Evolutionary conservation across 2,113 vertebrate genomes (phyloP), one percentile per base, ranked within the genome.

Genomic region (Platichthys stellatus): DNA sequence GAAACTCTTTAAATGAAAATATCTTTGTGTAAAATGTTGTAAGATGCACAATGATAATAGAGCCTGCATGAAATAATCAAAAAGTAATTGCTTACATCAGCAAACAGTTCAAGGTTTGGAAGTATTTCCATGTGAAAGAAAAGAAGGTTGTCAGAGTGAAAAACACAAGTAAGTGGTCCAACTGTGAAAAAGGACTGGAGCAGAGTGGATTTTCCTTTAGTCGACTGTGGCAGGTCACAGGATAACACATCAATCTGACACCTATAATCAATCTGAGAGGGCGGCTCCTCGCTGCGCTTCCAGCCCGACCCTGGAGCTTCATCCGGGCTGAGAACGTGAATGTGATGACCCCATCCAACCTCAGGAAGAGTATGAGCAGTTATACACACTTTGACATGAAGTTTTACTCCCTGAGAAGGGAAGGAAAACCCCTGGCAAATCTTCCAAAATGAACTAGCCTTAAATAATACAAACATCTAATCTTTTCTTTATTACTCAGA

Each of bases 201-300:
- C 28, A 45, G 60, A 76, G 47, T 24, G 47, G 7, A 65, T 70
- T 74, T 67, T 63, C 60, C 51, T 61, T 63, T 17, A 43, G 18
- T 65, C 76, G 73, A 76, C 72, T 68, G 73, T 60, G 59, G 11
- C 63, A 28, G 69, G 57, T 57, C 59, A 14, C 59, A 65, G 6
- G 58, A 80, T 68, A 61, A 76, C 73, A 66, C 69, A 4, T 84
- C 83, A 84, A 66, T 72, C 21, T 2, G 15, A 83, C 69, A 69
- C 53, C 63, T 71, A 54, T n/a, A 54, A 54, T 54, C 51, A n/a
- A 9, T 64, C 49, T 68, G 62, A 75, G 72, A 82, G 65, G 73
- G 57, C 11, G 23, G 64, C 53, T 38, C 68, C 80, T 76, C 53
- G 1, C 69, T 61, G 62, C 8, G 67, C 59, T n/a, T 74, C 62